Base-by-base conservation (phyloP, 2,888 invertebrate genomes). In the Zaprionus lineosus region DNA sequence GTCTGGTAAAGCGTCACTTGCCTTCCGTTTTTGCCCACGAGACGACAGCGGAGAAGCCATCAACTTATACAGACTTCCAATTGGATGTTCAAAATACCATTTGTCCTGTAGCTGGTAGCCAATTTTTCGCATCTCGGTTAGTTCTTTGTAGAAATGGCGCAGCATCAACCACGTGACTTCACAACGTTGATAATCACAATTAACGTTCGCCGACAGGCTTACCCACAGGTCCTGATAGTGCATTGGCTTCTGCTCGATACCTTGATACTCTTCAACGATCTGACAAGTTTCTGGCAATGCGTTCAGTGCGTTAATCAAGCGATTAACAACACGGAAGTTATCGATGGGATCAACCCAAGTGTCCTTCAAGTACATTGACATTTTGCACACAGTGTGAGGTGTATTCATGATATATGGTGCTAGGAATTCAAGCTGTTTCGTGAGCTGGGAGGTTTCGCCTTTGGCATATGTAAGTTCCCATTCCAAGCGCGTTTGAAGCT, bases 161-260 rank as follows among this genome's bases (percentile, higher is more conserved):
- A 89, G 31, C 1, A 77, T 19, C 3, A 88, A 62, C 89, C 89
- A 89, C 0, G 89, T 89, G 9, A 79, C 61, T 55, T 89, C 88
- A 33, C 88, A 89, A 18, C 85, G 69, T 6, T 76, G 70, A 14
- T 69, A 5, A 1, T 65, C 15, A 5, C 16, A 19, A 2, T 11
- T 11, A 1, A 61, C 29, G 21, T 44, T 53, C 7, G 55, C 15
- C 12, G 56, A 55, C 1, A 86, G 59, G 18, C 61, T 57, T 0
- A 2, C 1, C 88, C 87, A 88, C 0, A 66, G 18, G 0, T 39
- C 47, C 1, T 64, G 26, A 33, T 84, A 82, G 2, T 21, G 40
- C n/a, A 0, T 0, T 5, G 47, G 46, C 28, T 74, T 85, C 0
- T 0, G 0, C 1, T 2, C 2, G 2, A 6, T 3, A 0, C 29